Base-by-base conservation (phyloP, 1,140 invertebrate species). In the Homalodisca vitripennis region DNA sequence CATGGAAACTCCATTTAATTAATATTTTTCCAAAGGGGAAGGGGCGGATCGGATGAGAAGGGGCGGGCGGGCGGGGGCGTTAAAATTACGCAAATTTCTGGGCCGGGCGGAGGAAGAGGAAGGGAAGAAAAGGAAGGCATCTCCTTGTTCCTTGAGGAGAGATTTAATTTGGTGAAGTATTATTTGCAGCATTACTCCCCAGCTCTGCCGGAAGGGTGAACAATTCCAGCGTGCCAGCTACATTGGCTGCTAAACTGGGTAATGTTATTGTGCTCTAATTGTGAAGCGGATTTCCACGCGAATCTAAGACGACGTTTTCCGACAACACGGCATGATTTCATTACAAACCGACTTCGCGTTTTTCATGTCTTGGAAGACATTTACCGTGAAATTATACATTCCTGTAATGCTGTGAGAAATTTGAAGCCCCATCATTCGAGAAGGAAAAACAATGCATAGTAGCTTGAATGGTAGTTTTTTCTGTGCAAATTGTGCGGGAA, bases 1-100 rank as follows among this genome's bases (percentile, higher is more conserved):
- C 55, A 60, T 60, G 55, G 55, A 60, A 60, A 60, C 55, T 60
- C 55, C 55, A 60, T 60, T 60, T 60, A 60, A 60, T 60, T 60
- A 60, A 60, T 60, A 60, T 60, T 60, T 60, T 60, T 60, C 55
- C 55, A 26, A 60, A 60, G 55, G 55, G 55, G 55, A 60, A 24
- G 55, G 55, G 55, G 24, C 27, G 55, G 24, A 60, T 60, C 22
- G 48, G 22, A 51, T 51, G 48, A 51, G 48, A 22, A 51, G 22
- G 14, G 3, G n/a, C 48, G 48, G 48, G 48, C 14, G 14, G 48
- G 48, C 2, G 22, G 48, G 48, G 34, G n/a, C 48, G 48, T 51
- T 51, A 51, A 51, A 51, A 51, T 51, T 51, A 51, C 48, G 48
- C 48, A 51, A 51, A 51, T 51, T 51, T 51, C 48, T 12, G 48